Evolutionary conservation across 2,888 invertebrate genomes (phyloP).

Genomic region (Ormyrus thymus): DNA sequence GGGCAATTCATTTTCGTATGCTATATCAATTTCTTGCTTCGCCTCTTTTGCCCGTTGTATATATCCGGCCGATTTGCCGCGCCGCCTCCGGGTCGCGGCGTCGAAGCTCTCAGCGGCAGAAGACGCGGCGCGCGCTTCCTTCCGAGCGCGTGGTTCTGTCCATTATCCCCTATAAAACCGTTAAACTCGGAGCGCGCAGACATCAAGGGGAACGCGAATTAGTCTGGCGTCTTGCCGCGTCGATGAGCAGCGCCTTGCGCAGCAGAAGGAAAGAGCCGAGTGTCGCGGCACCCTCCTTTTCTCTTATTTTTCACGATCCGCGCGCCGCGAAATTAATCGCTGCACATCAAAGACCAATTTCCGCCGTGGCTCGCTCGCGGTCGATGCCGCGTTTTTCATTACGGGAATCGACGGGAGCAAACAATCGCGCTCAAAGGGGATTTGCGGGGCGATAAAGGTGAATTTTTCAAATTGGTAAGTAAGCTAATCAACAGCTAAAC

Average conservation of each 20-base stretch:
- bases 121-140: conserved; percentile 68
- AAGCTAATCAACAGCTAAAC: neutral
- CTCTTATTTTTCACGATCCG: conserved; percentile 9
- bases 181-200: conserved; percentile 69
- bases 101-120: conserved; percentile 46
- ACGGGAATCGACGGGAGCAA: conserved; percentile 2
- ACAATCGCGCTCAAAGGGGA: conserved; percentile 26
- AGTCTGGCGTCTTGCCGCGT: conserved; percentile 67
- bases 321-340: conserved; percentile 44
- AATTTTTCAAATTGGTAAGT: too few species aligned
- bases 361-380: conserved; percentile 19
- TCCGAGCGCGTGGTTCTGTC: too few species aligned
- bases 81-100: neutral
- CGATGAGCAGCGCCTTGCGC: conserved; percentile 62
- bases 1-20: conserved; percentile 75
- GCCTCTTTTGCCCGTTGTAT: conserved; percentile 51
- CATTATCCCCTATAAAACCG: conserved; percentile 73
- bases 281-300: neutral
- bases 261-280: conserved; percentile 7
- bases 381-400: conserved; percentile 49
- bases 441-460: neutral
- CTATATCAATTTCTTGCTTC: conserved; percentile 75
- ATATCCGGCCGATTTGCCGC: conserved; percentile 41
- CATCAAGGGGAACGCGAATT: conserved; percentile 74
- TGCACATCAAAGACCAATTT: conserved; percentile 52